Base-by-base conservation (phyloP, 2,113 vertebrate genomes). In the Cynopterus brachyotis region DNA sequence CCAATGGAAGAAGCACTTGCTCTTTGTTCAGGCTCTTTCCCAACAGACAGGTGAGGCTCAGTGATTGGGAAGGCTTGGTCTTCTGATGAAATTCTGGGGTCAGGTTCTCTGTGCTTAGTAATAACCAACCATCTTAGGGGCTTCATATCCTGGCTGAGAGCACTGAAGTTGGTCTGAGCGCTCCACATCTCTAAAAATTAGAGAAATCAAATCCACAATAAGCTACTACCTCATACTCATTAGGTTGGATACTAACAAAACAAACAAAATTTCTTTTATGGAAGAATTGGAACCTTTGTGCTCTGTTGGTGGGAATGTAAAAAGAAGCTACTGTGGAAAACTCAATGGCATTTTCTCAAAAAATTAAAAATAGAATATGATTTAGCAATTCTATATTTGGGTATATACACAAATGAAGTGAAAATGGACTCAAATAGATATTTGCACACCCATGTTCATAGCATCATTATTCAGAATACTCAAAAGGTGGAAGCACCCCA, bases 21-120 rank as follows among this genome's bases (percentile, higher is more conserved):
- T 0, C 98, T 99, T 70, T 99, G 98, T 60, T 99, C 99, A n/a
- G 98, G 98, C 73, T 98, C 98, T 62, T 99, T 99, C 94, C 98
- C 98, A 57, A 98, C 98, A 75, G 98, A 99, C 97, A 98, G 99
- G 99, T 99, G 73, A 98, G 98, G 81, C 9, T 20, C 84, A 7
- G 9, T 50, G 69, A 70, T 72, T 72, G 11, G 47, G 35, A 94
- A 95, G 82, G 42, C 16, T 35, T 9, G 1, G 3, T 62, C 17
- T 72, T 95, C 70, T 73, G n/a, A 40, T 81, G 40, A 87, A 95
- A 62, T 90, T n/a, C 15, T 93, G 83, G 60, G 6, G 40, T 85
- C 35, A 26, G 5, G 7, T 94, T 94, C 30, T 55, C n/a, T 80
- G 22, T 24, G 12, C 53, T 91, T 91, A 47, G 42, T 20, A 35